Percentiles rank a stretch among this genome's conserved stretches.
Evolutionary conservation across 37 sponge, comb jelly and placozoan species (phyloP).

Genomic region (Ephydatia muelleri): DNA sequence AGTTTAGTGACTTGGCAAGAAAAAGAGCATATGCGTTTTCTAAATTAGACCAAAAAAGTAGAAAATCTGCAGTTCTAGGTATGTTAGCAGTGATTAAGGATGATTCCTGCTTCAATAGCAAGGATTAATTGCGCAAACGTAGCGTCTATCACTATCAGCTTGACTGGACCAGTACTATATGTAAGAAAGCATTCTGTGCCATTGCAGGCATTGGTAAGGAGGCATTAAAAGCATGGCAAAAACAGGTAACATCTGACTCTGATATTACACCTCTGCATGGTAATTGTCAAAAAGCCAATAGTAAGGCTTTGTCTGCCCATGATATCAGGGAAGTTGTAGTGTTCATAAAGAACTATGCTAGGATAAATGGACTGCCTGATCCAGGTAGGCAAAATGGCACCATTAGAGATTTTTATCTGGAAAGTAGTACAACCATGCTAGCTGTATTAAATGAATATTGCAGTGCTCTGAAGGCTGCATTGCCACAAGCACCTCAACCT

Average conservation of each 20-base stretch:
- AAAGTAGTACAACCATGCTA: not conserved
- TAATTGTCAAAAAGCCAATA: not conserved
- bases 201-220: not conserved
- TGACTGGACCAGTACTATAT: not conserved
- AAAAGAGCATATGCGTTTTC: not conserved
- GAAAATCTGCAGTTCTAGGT: not conserved
- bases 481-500: not conserved
- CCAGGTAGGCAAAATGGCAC: not conserved
- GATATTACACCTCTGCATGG: not conserved
- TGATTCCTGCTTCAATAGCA: not conserved
- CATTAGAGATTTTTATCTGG: not conserved
- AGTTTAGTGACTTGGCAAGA: constrained; percentile 1
- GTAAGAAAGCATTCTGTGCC: not conserved
- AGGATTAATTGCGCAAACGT: not conserved
- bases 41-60: not conserved
- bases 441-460: not conserved
- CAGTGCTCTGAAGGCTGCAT: not conserved
- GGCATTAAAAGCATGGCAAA: not conserved
- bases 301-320: not conserved
- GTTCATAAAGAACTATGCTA: not conserved
- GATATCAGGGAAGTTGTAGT: not conserved
- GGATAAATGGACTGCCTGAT: not conserved
- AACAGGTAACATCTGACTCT: not conserved
- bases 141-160: not conserved
- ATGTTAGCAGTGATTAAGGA: not conserved